Conservation (phyloP, 2,113 vertebrate genomes). For the Tragelaphus scriptus region DNA sequence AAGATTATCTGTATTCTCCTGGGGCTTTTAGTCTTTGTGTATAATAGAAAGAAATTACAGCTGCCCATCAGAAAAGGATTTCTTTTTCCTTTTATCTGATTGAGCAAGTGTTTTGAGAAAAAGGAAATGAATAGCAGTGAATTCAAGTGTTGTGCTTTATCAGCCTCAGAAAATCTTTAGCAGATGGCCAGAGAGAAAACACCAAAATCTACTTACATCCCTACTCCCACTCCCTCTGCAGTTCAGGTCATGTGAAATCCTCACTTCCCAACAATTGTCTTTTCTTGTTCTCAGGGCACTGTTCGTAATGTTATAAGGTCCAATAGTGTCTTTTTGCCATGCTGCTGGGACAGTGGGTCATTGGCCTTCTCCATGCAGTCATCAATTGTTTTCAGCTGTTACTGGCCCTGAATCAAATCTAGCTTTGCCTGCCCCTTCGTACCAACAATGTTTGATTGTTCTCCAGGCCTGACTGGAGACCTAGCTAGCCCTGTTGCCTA, state of each 20-base stretch:
- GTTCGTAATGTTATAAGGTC: slow-evolving; percentile 10
- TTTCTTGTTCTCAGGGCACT: not conserved
- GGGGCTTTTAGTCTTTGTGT: not conserved
- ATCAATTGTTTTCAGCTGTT: slow-evolving; percentile 33
- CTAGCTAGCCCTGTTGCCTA: not conserved
- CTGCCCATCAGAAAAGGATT: not conserved
- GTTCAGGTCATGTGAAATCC: not conserved
- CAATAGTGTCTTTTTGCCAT: not conserved
- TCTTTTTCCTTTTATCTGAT: slow-evolving; percentile 34
- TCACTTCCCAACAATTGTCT: not conserved
- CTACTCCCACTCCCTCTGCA: not conserved
- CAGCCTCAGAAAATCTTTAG: not conserved
- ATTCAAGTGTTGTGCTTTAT: not conserved
- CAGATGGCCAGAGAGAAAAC: not conserved
- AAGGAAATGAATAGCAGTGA: not conserved
- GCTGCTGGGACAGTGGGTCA: not conserved
- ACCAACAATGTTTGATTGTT: slow-evolving; percentile 36
- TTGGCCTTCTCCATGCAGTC: not conserved
- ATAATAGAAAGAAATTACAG: not conserved
- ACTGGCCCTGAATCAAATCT: slow-evolving; percentile 5
- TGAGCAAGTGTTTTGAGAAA: not conserved
- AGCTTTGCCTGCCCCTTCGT: slow-evolving; percentile 27
- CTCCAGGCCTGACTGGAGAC: not conserved
- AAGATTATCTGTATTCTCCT: not conserved
- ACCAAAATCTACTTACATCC: not conserved